Percentiles rank a stretch among this genome's conserved stretches.
These are phyloP conservation scores for Parnassius apollo DNA, from an alignment of 2,888 invertebrate species.

Conservation along the genomic window DNA sequence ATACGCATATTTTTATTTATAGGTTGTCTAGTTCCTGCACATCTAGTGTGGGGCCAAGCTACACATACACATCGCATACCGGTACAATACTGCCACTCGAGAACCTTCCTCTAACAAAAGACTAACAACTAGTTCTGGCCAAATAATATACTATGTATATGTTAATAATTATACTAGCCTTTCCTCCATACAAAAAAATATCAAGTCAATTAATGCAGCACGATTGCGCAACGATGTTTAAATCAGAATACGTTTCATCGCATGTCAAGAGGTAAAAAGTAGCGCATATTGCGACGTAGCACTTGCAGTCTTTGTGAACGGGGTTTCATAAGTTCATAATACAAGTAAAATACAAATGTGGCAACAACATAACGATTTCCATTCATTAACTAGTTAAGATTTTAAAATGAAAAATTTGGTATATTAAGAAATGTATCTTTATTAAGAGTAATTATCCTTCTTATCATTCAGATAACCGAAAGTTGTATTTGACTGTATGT, in stretches of 20 bases:
- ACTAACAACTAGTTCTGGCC: neutral
- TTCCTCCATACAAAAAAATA: neutral
- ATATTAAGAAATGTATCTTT: too few relatives aligned
- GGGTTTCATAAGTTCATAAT: conserved; percentile 20
- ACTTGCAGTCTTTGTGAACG: conserved; percentile 3
- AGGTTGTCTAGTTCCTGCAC: too few relatives aligned
- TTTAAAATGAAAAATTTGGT: too few relatives aligned
- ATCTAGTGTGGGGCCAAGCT: too few relatives aligned
- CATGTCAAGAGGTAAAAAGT: conserved; percentile 9
- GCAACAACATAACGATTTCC: conserved; percentile 40
- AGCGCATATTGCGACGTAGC: conserved; percentile 1
- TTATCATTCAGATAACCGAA: too few relatives aligned
- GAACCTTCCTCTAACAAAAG: too few relatives aligned
- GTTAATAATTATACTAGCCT: neutral
- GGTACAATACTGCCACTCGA: too few relatives aligned
- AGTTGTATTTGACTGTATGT: too few relatives aligned
- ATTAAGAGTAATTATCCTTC: too few relatives aligned
- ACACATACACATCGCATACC: too few relatives aligned
- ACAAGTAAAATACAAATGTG: conserved; percentile 2
- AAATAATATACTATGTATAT: neutral
- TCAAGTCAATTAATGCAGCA: neutral
- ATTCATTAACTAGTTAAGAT: conserved; percentile 21
- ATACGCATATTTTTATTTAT: too few relatives aligned
- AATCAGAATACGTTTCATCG: conserved; percentile 1
- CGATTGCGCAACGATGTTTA: neutral